Evolutionary conservation across 2,888 invertebrate species (phyloP).

Genomic region (Sceliomorpha sp.): DNA sequence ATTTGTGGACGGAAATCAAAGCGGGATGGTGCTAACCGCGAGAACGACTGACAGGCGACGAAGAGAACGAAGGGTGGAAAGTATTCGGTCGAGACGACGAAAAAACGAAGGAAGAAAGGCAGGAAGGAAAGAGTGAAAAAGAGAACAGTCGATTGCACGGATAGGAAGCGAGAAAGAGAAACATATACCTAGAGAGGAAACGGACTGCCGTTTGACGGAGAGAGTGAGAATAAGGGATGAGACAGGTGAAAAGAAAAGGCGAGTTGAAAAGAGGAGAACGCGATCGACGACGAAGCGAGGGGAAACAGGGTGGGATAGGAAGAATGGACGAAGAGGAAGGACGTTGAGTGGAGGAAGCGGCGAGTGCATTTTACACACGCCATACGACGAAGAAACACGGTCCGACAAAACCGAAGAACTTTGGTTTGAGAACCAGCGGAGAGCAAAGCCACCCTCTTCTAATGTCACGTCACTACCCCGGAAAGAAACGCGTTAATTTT

Average conservation of each 20-base stretch:
- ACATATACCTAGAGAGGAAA: constrained; percentile 43
- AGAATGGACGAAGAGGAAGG: constrained; percentile 9
- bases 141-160: not conserved
- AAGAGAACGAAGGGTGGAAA: constrained; percentile 49
- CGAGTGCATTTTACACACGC: constrained; percentile 16
- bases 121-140: constrained; percentile 26
- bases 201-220: constrained; percentile 44
- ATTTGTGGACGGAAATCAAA: constrained; percentile 76
- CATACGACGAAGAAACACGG: constrained; percentile 35
- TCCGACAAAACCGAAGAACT: constrained; percentile 32
- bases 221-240: constrained; percentile 45
- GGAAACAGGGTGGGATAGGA: constrained; percentile 19
- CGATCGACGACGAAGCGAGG: constrained; percentile 32
- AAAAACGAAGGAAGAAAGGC: constrained; percentile 37
- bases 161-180: constrained; percentile 18
- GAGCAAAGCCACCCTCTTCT: constrained; percentile 33
- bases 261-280: constrained; percentile 21
- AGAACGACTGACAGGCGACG: constrained; percentile 67
- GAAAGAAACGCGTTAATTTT: constrained; percentile 72
- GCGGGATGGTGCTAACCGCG: constrained; percentile 71
- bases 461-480: constrained; percentile 70
- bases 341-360: constrained; percentile 9
- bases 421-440: constrained; percentile 39
- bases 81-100: constrained; percentile 46
- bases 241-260: constrained; percentile 30